Percentiles rank a stretch among this genome's conserved stretches.
Conservation (phyloP, 2,888 invertebrate species). For the Doris montereyensis region DNA sequence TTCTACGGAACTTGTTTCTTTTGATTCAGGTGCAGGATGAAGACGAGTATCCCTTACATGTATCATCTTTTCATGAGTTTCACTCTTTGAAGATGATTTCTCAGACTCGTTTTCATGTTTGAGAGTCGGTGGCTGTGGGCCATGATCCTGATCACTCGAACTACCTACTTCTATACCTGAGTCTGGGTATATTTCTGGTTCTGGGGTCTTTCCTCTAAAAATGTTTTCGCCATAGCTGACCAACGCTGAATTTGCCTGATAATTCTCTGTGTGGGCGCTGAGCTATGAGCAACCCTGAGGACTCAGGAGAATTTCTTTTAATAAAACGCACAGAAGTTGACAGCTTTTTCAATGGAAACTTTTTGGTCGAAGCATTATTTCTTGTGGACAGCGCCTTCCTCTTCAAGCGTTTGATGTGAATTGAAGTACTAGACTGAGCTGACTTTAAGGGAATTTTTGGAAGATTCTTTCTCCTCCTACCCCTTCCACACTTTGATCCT, state of each 20-base stretch:
- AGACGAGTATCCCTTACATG: background rate
- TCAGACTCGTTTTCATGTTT: background rate
- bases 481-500: background rate
- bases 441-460: background rate
- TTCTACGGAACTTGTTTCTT: background rate
- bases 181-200: slow-evolving; percentile 35
- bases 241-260: slow-evolving; percentile 38
- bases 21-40: background rate
- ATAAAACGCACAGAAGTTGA: background rate
- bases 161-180: slow-evolving; percentile 41
- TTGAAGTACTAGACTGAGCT: background rate
- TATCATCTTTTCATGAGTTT: background rate
- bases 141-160: slow-evolving; percentile 33
- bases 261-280: slow-evolving; percentile 39
- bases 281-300: slow-evolving; percentile 24
- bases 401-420: slow-evolving; percentile 31
- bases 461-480: background rate
- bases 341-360: background rate
- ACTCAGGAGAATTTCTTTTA: background rate
- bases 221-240: slow-evolving; percentile 38
- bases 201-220: slow-evolving; percentile 29
- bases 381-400: slow-evolving; percentile 26
- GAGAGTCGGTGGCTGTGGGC: background rate
- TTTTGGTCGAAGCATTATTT: slow-evolving; percentile 11
- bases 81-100: background rate